Conservation (phyloP, 2,113 vertebrate species). For the Pogona vitticeps region DNA sequence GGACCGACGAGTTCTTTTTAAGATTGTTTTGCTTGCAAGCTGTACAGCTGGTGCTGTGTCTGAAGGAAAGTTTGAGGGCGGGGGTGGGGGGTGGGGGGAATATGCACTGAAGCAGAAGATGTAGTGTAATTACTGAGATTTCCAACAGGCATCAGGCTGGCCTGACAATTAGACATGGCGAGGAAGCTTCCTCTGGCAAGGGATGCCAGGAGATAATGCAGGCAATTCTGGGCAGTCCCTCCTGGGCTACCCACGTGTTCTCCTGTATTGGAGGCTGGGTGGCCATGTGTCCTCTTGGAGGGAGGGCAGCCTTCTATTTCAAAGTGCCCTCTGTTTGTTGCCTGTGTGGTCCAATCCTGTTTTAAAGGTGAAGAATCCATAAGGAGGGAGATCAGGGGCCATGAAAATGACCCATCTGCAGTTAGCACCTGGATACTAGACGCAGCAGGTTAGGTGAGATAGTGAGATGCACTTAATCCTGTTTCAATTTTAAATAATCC, state of each 20-base stretch:
- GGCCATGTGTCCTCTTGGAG: too few relatives aligned
- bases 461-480: too few relatives aligned
- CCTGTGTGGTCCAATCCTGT: too few relatives aligned
- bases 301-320: too few relatives aligned
- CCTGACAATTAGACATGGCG: background rate
- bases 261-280: too few relatives aligned
- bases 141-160: slow-evolving; percentile 25
- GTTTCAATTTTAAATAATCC: too few relatives aligned
- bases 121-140: slow-evolving; percentile 23
- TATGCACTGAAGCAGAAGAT: slow-evolving; percentile 39
- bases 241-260: background rate
- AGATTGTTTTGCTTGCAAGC: background rate
- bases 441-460: too few relatives aligned
- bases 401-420: too few relatives aligned
- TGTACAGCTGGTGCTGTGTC: fast-evolving
- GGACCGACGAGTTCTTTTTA: background rate
- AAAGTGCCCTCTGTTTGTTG: too few relatives aligned
- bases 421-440: too few relatives aligned
- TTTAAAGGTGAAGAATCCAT: too few relatives aligned
- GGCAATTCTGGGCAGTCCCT: background rate
- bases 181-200: background rate
- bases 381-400: too few relatives aligned
- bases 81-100: slow-evolving; percentile 13
- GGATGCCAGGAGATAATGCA: background rate
- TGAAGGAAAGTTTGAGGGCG: slow-evolving; percentile 22